Evolutionary conservation across 2,888 invertebrate species (phyloP), one percentile per base, ranked within the genome.

Genomic region (Clitarchus hookeri): DNA sequence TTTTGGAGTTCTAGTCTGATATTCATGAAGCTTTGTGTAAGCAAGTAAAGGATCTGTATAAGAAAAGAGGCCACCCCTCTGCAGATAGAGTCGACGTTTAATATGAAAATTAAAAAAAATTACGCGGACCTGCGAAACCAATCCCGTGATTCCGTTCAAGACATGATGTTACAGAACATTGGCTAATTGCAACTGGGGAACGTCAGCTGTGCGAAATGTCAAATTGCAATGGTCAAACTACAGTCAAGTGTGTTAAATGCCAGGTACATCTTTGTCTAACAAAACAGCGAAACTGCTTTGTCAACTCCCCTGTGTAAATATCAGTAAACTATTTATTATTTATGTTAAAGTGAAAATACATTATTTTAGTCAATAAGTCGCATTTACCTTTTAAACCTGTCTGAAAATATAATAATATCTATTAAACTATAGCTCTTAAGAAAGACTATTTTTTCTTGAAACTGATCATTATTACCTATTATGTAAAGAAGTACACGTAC

Each of bases 51-150:
- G 26, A 82, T 36, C 13, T 82, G 13, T 1, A 82, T 23, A 82
- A 82, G 44, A 82, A 36, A 0, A 27, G 82, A 36, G 82, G 82
- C 4, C 16, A 36, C 13, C 26, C 82, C 6, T 82, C 27, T n/a
- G n/a, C 27, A 27, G 44, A 36, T 13, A 82, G 44, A 82, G 36
- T 82, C 23, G 82, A 82, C 6, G 36, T 0, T 13, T 0, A 82
- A 0, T 23, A 12, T 82, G 19, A 82, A 36, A 26, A 82, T n/a
- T n/a, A n/a, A 0, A 82, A 82, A 13, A 82, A 27, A 44, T 23
- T 23, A 16, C 82, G n/a, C 4, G 83, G 86, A 19, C 85, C 80
- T 79, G 85, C 26, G 23, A 84, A 84, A 36, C 84, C 84, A 36
- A 84, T 84, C 19, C 84, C 54, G 11, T 48, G 36, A 2, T 84